A percentile compares a stretch with the other conserved stretches of the same genome.
These are phyloP conservation scores for Athalia circularis DNA, from an alignment of 2,888 invertebrate genomes.

Conservation along the genomic window DNA sequence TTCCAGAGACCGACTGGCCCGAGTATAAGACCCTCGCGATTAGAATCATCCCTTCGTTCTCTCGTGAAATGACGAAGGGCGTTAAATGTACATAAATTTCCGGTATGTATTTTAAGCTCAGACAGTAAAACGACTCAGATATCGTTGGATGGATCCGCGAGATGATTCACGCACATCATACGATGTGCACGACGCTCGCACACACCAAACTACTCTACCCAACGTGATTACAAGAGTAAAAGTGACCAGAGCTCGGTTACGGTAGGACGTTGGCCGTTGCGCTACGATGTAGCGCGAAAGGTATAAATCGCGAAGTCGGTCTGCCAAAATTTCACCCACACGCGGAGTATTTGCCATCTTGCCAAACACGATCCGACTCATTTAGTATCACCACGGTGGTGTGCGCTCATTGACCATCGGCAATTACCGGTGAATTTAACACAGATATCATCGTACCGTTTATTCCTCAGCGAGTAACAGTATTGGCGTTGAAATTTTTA, in stretches of 20 bases:
- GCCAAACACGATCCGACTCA: constrained; percentile 31
- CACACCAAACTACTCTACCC: background rate
- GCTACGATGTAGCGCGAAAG: background rate
- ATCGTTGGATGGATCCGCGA: too few relatives aligned
- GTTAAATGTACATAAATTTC: background rate
- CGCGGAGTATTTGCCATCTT: constrained; percentile 27
- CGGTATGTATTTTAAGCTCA: background rate
- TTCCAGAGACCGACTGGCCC: background rate
- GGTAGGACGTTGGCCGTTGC: constrained; percentile 14
- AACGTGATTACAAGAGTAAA: background rate
- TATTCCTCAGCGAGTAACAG: background rate
- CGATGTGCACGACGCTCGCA: constrained; percentile 22
- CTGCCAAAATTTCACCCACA: constrained; percentile 20
- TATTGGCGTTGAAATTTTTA: background rate
- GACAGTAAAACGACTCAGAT: background rate
- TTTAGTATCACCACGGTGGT: constrained; percentile 16
- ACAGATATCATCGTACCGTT: background rate
- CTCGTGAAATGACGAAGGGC: background rate
- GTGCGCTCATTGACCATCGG: constrained; percentile 27
- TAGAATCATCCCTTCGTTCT: background rate
- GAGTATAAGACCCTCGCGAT: background rate
- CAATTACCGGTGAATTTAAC: constrained; percentile 22
- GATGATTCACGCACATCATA: too few relatives aligned
- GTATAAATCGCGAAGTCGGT: constrained; percentile 25
- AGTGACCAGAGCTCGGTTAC: background rate